Conservation (phyloP, 2,113 vertebrate genomes). For the Pseudorasbora parva region DNA sequence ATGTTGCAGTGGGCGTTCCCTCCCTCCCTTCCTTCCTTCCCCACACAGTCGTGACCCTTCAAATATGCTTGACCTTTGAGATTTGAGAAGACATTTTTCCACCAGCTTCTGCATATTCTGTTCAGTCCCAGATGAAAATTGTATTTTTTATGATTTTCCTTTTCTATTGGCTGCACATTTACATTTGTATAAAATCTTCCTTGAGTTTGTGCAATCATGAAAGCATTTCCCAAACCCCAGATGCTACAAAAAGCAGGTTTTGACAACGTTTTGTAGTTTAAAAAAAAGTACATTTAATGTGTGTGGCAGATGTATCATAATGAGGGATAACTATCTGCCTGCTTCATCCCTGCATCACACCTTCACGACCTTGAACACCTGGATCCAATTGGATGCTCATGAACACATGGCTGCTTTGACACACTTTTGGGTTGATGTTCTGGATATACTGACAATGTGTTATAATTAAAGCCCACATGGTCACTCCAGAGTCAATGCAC, state of each 20-base stretch:
- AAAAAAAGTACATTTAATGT: not conserved
- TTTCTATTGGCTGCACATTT: not conserved
- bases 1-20: conserved; percentile 12
- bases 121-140: not conserved
- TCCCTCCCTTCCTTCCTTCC: conserved; percentile 23
- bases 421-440: too few species aligned
- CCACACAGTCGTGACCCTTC: not conserved
- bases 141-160: not conserved
- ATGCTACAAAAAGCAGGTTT: not conserved
- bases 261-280: not conserved
- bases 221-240: not conserved
- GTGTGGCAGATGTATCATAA: conserved; percentile 7
- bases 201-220: not conserved
- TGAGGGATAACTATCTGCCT: conserved; percentile 10
- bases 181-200: not conserved
- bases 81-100: conserved; percentile 11
- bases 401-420: not conserved
- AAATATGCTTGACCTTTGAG: conserved; percentile 36
- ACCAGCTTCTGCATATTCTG: not conserved
- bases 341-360: not conserved
- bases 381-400: not conserved
- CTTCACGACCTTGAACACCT: conserved; percentile 19
- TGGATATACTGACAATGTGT: not conserved
- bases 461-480: not conserved
- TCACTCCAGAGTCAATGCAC: not conserved